phyloP scores from a whole-genome alignment of 2,113 vertebrate genomes.

The Laticauda colubrina region DNA sequence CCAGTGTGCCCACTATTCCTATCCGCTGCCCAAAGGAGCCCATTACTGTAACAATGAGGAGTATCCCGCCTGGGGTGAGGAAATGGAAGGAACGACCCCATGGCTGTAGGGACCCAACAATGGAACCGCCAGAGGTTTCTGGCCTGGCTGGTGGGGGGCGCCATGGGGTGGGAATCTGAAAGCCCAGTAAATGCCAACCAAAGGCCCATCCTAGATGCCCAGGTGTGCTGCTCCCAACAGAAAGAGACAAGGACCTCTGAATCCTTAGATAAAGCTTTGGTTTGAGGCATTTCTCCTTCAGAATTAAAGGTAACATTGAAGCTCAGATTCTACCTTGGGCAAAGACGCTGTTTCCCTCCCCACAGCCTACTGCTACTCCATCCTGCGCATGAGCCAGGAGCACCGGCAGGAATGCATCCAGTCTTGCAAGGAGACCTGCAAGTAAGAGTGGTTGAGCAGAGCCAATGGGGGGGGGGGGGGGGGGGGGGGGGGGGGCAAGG shows the following conservation, averaged over 20 bases:
- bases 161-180: not conserved
- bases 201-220: not conserved
- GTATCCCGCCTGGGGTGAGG: conserved; percentile 75
- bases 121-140: not conserved
- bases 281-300: not conserved
- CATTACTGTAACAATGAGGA: conserved; percentile 71
- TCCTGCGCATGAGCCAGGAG: conserved; percentile 52
- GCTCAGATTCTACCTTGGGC: not conserved
- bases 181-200: not conserved
- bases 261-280: not conserved
- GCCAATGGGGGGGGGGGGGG: not conserved
- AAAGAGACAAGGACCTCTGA: not conserved
- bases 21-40: conserved; percentile 64
- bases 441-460: conserved; percentile 59
- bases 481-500: not conserved
- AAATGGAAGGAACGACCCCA: rapidly evolving
- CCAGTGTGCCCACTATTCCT: conserved; percentile 72
- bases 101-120: not conserved
- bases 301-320: not conserved
- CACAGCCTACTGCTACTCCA: conserved; percentile 72
- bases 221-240: not conserved
- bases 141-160: not conserved
- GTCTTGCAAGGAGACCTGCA: conserved; percentile 78
- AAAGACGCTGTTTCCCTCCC: not conserved
- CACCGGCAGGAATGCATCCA: conserved; percentile 71